Conservation (phyloP, 2,888 invertebrate species). For the Cryptosula pallasiana region DNA sequence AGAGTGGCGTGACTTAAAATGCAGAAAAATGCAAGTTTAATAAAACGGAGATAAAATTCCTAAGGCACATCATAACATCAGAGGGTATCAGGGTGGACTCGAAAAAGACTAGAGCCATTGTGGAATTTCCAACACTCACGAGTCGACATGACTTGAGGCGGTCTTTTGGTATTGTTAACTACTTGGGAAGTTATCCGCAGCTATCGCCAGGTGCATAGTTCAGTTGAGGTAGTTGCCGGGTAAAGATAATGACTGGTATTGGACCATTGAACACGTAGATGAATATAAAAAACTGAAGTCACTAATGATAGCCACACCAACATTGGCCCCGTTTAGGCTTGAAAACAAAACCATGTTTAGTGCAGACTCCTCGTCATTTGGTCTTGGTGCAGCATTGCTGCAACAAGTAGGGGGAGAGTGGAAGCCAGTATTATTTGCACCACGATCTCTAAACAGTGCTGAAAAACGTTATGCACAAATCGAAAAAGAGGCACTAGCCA, state of each 20-base stretch:
- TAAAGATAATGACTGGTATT: background rate
- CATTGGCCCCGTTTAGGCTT: background rate
- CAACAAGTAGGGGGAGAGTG: background rate
- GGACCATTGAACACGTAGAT: background rate
- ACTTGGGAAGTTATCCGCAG: background rate
- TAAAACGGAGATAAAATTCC: background rate
- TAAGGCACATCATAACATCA: background rate
- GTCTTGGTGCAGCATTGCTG: background rate
- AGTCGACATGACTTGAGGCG: background rate
- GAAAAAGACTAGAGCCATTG: background rate
- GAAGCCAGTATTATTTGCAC: constrained; percentile 12
- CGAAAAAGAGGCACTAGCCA: constrained; percentile 3
- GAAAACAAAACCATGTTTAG: background rate
- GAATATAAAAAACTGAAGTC: background rate
- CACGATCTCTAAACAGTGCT: background rate
- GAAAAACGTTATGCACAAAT: constrained; percentile 6
- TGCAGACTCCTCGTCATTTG: constrained; percentile 7
- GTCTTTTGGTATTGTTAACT: constrained; percentile 6
- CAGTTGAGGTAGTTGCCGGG: background rate
- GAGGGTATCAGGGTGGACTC: background rate
- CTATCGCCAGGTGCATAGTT: background rate
- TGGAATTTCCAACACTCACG: background rate
- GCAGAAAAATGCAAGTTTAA: background rate
- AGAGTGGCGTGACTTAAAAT: background rate
- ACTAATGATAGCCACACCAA: background rate